Evolutionary conservation across 2,888 invertebrate genomes (phyloP), one percentile per base, ranked within the genome.

Genomic region (Loripinus fragilis): DNA sequence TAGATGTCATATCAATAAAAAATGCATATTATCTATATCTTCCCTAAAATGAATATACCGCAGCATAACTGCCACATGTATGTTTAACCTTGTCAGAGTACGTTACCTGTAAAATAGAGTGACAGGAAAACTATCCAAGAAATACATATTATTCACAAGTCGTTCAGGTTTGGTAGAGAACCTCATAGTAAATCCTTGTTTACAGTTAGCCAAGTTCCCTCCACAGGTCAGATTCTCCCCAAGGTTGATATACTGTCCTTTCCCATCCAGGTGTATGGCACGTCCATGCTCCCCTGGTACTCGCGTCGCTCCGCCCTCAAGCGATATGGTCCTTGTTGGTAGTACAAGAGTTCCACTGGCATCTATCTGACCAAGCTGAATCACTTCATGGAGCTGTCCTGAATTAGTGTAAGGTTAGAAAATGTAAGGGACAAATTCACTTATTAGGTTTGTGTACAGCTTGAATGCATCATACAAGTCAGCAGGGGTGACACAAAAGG

Each of bases 61-160:
- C n/a, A n/a, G n/a, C n/a, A n/a, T n/a, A n/a, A n/a, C n/a, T n/a
- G n/a, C n/a, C n/a, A n/a, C n/a, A n/a, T n/a, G n/a, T n/a, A n/a
- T n/a, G n/a, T n/a, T n/a, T n/a, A n/a, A n/a, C n/a, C n/a, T n/a
- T n/a, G n/a, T n/a, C n/a, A n/a, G n/a, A n/a, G n/a, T n/a, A n/a
- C n/a, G n/a, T n/a, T 78, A 83, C 83, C 78, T 68, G 83, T 92
- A 92, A 80, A 88, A 92, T 30, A 93, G 76, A 0, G 89, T 86
- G 12, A 92, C 76, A 0, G 92, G 91, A 45, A 89, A 90, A 66
- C 92, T 92, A 80, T 92, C 92, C 33, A 93, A 45, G 66, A 91
- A 88, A 77, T 91, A 92, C 86, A 88, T 90, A 64, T 90, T 90
- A 41, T 92, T 86, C 17, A 74, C 30, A 5, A 93, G 86, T 5